Percentiles rank a stretch among this genome's conserved stretches.
Conservation (phyloP, 53 echinoderm and acorn worm genomes). For the Apostichopus leukothele region DNA sequence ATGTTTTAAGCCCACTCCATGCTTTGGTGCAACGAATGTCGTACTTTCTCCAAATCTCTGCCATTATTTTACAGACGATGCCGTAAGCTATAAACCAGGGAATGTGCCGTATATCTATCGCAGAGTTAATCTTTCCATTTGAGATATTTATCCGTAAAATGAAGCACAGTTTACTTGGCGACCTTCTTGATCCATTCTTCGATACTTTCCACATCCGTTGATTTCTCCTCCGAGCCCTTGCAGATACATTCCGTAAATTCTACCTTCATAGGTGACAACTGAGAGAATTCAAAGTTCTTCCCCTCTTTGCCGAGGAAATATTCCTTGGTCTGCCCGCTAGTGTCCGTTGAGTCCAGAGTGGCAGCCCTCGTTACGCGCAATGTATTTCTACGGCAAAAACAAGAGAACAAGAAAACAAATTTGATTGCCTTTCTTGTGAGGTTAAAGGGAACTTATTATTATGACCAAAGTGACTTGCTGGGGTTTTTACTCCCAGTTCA, state of each 20-base stretch:
- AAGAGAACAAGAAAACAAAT: too few relatives aligned
- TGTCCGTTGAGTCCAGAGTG: conserved; percentile 73
- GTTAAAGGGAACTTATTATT: too few relatives aligned
- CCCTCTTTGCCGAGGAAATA: conserved; percentile 75
- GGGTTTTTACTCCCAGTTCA: too few relatives aligned
- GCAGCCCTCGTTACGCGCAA: conserved; percentile 79
- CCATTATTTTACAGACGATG: too few relatives aligned
- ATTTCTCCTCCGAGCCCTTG: conserved; percentile 55
- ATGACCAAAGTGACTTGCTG: too few relatives aligned
- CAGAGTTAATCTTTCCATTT: not conserved
- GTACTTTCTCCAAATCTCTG: too few relatives aligned
- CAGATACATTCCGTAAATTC: conserved; percentile 86
- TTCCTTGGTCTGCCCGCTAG: conserved; percentile 51
- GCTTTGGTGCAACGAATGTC: too few relatives aligned
- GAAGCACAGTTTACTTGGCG: not conserved
- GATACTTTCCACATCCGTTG: conserved; percentile 61
- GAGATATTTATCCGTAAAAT: not conserved
- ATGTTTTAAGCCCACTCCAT: too few relatives aligned
- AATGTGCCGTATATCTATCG: not conserved
- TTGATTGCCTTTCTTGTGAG: too few relatives aligned
- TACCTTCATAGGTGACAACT: conserved; percentile 65
- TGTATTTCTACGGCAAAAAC: conserved; percentile 66
- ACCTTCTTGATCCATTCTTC: conserved; percentile 77
- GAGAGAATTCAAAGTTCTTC: conserved; percentile 88
- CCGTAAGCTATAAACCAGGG: not conserved